Evolutionary conservation across 2,888 invertebrate genomes (phyloP).

Genomic region (Ypsolopha scabrella): DNA sequence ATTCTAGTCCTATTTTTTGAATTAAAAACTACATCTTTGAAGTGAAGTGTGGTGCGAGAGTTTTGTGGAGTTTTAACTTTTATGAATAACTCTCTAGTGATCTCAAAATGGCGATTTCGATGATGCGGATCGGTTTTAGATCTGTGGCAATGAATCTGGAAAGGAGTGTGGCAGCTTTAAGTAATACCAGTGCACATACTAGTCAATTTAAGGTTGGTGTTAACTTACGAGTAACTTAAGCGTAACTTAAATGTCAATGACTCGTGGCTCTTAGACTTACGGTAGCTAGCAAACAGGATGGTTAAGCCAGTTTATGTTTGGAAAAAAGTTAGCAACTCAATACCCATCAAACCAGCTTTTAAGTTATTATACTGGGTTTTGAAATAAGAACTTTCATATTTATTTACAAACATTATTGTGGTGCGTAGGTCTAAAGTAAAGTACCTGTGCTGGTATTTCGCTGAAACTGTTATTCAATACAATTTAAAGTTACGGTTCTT

Average conservation of each 20-base stretch:
- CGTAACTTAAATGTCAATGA: constrained; percentile 10
- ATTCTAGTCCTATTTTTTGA: not conserved
- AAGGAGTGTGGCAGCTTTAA: constrained; percentile 38
- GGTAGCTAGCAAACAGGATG: too few relatives aligned
- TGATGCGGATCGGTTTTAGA: constrained; percentile 50
- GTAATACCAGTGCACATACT: constrained; percentile 34
- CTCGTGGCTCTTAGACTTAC: not conserved
- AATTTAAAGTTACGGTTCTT: too few relatives aligned
- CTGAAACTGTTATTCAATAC: too few relatives aligned
- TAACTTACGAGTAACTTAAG: not conserved
- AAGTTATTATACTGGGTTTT: too few relatives aligned
- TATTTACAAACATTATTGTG: too few relatives aligned
- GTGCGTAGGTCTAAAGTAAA: too few relatives aligned
- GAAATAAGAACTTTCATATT: too few relatives aligned
- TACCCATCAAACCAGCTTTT: too few relatives aligned
- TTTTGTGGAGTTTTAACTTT: constrained; percentile 5
- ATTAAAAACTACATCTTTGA: constrained; percentile 6
- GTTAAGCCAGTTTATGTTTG: too few relatives aligned
- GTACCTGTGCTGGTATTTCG: too few relatives aligned
- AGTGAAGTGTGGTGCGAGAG: constrained; percentile 8
- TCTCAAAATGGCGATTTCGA: constrained; percentile 54
- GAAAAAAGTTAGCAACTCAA: too few relatives aligned
- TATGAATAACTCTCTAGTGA: not conserved
- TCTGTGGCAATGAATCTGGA: constrained; percentile 40
- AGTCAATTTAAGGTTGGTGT: constrained; percentile 43